phyloP scores from a whole-genome alignment of 2,888 invertebrate species.

The Thyatira batis region DNA sequence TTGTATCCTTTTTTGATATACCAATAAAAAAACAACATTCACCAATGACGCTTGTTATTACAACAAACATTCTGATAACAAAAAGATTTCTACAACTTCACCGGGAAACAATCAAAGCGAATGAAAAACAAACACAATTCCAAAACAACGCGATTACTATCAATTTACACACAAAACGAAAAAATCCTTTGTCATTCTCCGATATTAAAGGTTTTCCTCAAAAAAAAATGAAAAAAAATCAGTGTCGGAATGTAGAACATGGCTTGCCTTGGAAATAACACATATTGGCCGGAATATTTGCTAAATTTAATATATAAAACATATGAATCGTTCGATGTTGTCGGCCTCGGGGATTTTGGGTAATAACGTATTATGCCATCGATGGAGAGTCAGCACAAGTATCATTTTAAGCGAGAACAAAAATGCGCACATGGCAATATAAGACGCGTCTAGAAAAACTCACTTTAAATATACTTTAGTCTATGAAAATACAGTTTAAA shows the following conservation, averaged over 20 bases:
- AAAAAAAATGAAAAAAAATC: background rate
- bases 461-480: too few species aligned
- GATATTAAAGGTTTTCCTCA: background rate
- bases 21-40: background rate
- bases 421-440: too few species aligned
- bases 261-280: slow-evolving; percentile 8
- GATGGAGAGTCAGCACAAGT: slow-evolving; percentile 36
- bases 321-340: slow-evolving; percentile 42
- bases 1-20: too few species aligned
- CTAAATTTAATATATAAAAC: slow-evolving; percentile 61
- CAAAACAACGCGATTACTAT: background rate
- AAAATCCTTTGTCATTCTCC: background rate
- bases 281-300: slow-evolving; percentile 33
- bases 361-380: slow-evolving; percentile 45
- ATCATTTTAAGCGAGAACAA: background rate
- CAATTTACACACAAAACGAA: background rate
- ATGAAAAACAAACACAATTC: background rate
- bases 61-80: background rate
- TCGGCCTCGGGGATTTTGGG: slow-evolving; percentile 36
- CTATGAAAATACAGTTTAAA: too few species aligned
- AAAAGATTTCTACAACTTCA: background rate
- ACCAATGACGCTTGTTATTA: background rate
- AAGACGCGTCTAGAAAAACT: too few species aligned
- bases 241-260: background rate
- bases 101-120: background rate